A percentile compares a stretch with the other conserved stretches of the same genome.
These are phyloP conservation scores for Donacobius atricapilla DNA, from an alignment of 2,113 vertebrate species.

Conservation along the genomic window DNA sequence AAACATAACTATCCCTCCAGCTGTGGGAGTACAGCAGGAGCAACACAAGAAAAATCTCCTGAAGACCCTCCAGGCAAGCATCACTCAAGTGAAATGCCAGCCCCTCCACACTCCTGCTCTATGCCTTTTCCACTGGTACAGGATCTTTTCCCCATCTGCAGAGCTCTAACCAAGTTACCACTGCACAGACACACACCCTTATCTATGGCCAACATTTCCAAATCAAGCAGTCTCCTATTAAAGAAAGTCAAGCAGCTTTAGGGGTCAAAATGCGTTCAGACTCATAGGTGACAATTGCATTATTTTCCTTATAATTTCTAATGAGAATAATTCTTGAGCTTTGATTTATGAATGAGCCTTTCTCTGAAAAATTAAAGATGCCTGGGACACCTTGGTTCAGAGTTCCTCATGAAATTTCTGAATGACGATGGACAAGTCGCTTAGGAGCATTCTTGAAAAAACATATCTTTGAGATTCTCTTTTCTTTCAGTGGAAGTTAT, in stretches of 20 bases:
- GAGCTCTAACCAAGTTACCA: background rate
- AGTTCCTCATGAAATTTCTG: background rate
- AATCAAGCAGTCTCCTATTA: background rate
- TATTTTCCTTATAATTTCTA: background rate
- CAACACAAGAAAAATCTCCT: background rate
- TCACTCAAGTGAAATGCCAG: background rate
- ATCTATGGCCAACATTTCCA: background rate
- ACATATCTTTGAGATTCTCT: background rate
- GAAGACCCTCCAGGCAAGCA: background rate
- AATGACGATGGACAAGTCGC: background rate
- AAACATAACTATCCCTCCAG: background rate
- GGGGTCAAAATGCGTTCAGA: background rate
- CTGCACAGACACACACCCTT: background rate
- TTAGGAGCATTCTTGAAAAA: background rate
- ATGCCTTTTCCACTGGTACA: background rate
- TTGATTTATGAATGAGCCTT: background rate
- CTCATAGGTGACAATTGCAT: background rate
- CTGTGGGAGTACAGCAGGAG: background rate
- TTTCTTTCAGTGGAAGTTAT: background rate
- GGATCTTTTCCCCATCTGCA: rapidly evolving
- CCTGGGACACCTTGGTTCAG: background rate
- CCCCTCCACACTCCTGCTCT: background rate
- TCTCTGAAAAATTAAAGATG: background rate
- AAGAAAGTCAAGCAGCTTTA: background rate
- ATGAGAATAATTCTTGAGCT: background rate